Evolutionary conservation across 92 coral and sea anemone genomes (phyloP).

Genomic region (Virgularia gustaviana): DNA sequence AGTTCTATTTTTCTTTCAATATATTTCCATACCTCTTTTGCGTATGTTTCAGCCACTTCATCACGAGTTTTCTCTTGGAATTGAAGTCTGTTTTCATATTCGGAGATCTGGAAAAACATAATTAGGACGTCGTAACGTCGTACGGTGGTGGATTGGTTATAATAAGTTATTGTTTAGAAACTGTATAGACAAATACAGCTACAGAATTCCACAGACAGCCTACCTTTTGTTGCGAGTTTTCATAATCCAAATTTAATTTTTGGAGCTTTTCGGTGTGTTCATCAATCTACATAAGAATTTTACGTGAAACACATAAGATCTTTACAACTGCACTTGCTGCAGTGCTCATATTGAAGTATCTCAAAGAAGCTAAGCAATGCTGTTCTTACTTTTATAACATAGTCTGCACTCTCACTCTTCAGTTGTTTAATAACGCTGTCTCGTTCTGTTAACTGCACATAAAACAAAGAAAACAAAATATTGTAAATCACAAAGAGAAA

Average conservation of each 20-base stretch:
- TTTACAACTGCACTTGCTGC: too few relatives aligned
- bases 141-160: background rate
- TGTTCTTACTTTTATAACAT: constrained; percentile 69
- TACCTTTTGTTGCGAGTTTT: constrained; percentile 21
- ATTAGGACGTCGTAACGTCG: background rate
- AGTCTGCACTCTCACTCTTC: constrained; percentile 61
- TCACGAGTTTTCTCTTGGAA: constrained; percentile 61
- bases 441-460: constrained; percentile 71
- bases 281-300: constrained; percentile 13
- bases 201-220: too few relatives aligned
- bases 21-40: constrained; percentile 61
- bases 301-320: too few relatives aligned
- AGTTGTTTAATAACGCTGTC: constrained; percentile 71
- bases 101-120: constrained; percentile 60
- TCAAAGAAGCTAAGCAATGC: too few relatives aligned
- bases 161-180: too few relatives aligned
- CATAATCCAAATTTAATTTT: constrained; percentile 21
- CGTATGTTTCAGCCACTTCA: constrained; percentile 77
- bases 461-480: background rate
- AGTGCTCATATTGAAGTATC: too few relatives aligned
- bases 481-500: constrained; percentile 31
- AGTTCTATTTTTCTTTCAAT: too few relatives aligned
- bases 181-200: too few relatives aligned
- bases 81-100: constrained; percentile 69
- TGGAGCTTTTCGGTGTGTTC: constrained; percentile 5